These are phyloP conservation scores for Pelusios castaneus DNA, from an alignment of 2,113 vertebrate species.

Conservation along the genomic window DNA sequence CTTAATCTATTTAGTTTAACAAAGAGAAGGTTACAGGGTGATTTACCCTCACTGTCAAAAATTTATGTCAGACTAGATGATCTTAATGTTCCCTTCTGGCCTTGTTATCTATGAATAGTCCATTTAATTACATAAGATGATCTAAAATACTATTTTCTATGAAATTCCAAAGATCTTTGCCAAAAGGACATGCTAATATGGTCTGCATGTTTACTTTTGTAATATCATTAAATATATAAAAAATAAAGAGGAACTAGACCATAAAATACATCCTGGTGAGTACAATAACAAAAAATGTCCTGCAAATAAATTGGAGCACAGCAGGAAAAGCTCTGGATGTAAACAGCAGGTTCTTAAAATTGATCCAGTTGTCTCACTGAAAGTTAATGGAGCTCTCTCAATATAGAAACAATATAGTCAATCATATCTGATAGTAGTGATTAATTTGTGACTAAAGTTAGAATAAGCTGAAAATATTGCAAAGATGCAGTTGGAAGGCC, in stretches of 20 bases:
- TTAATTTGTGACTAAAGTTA: slow-evolving; percentile 58
- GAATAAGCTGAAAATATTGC: slow-evolving; percentile 51
- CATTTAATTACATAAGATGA: not conserved
- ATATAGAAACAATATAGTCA: slow-evolving; percentile 67
- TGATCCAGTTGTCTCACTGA: slow-evolving; percentile 63
- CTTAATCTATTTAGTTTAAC: not conserved
- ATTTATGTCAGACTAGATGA: not conserved
- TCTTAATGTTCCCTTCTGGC: too few species aligned
- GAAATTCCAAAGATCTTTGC: not conserved
- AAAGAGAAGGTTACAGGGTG: not conserved
- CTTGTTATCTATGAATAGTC: not conserved
- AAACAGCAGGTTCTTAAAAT: slow-evolving; percentile 61
- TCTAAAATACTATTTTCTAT: not conserved
- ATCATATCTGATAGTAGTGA: slow-evolving; percentile 44
- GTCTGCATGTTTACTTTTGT: not conserved
- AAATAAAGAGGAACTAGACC: not conserved
- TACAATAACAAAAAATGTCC: slow-evolving; percentile 66
- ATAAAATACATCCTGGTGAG: slow-evolving; percentile 64
- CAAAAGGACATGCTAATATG: not conserved
- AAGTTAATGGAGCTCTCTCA: slow-evolving; percentile 69
- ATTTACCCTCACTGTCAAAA: too few species aligned
- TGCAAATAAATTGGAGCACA: slow-evolving; percentile 68
- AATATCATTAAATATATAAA: not conserved
- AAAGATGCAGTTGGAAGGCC: not conserved
- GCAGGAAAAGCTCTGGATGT: slow-evolving; percentile 52